Conservation (phyloP, 1,140 invertebrate species). For the Caerostris extrusa region DNA sequence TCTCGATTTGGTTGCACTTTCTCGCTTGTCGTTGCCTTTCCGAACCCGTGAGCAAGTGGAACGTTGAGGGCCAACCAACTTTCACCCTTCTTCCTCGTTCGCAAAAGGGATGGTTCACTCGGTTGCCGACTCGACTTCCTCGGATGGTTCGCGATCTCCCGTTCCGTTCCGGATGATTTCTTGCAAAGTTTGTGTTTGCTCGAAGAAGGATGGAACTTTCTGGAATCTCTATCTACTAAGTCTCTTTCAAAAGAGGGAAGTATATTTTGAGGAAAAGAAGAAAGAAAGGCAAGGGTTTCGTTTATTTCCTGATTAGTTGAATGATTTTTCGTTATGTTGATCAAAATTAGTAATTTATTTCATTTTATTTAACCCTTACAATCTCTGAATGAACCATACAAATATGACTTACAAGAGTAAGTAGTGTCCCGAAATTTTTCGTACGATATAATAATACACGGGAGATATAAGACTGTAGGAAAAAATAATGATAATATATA, state of each 20-base stretch:
- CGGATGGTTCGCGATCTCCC: not conserved
- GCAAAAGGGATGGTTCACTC: not conserved
- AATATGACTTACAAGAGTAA: too few relatives aligned
- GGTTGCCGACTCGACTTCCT: not conserved
- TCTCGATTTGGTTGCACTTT: not conserved
- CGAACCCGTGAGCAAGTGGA: conserved; percentile 48
- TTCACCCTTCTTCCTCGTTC: conserved; percentile 20
- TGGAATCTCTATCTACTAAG: not conserved
- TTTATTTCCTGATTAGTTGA: too few relatives aligned
- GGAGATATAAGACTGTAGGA: too few relatives aligned
- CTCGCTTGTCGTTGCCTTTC: conserved; percentile 39
- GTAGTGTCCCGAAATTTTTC: too few relatives aligned
- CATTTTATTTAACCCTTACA: too few relatives aligned
- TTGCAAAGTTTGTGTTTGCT: not conserved
- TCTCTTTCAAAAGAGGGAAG: not conserved
- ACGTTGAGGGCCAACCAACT: conserved; percentile 54
- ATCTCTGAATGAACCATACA: too few relatives aligned
- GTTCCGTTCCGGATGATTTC: not conserved
- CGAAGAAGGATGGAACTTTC: not conserved
- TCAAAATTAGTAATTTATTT: too few relatives aligned
- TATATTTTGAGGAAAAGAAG: not conserved
- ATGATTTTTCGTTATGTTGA: too few relatives aligned
- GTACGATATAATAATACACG: too few relatives aligned
- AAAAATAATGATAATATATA: too few relatives aligned
- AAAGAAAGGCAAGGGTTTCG: not conserved